phyloP scores from a whole-genome alignment of 1,140 invertebrate genomes.

The Drosophila kanapiae region DNA sequence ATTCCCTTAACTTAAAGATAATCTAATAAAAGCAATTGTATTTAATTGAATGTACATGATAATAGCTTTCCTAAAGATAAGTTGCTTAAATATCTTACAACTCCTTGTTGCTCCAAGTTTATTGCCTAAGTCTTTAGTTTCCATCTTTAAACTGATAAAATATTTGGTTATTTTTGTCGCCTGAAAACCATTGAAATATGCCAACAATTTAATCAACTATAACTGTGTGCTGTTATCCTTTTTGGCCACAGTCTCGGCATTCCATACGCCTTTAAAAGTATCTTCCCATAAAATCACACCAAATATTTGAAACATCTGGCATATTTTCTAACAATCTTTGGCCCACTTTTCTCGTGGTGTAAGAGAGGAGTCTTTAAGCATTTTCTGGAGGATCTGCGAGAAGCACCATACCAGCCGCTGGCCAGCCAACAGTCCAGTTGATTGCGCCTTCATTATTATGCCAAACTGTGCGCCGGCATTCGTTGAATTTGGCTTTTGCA shows the following conservation, averaged over 20 bases:
- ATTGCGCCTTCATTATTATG: constrained; percentile 84
- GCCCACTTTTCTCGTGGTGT: constrained; percentile 32
- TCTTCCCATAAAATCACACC: constrained; percentile 6
- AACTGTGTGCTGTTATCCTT: not conserved
- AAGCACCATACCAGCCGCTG: constrained; percentile 31
- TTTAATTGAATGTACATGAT: too few relatives aligned
- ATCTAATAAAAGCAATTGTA: too few relatives aligned
- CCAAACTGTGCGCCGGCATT: constrained; percentile 81
- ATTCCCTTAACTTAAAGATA: too few relatives aligned
- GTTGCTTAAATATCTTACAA: too few relatives aligned
- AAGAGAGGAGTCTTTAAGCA: constrained; percentile 22
- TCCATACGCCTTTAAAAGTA: not conserved
- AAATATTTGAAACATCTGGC: constrained; percentile 9
- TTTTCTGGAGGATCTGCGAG: constrained; percentile 37
- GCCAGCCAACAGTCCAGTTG: constrained; percentile 68
- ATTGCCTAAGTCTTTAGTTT: not conserved
- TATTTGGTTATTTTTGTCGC: not conserved
- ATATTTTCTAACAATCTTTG: constrained; percentile 13
- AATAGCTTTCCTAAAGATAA: too few relatives aligned
- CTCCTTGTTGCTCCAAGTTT: too few relatives aligned
- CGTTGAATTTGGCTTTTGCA: constrained; percentile 82
- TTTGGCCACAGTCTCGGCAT: constrained; percentile 1
- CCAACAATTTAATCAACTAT: not conserved
- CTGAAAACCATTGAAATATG: not conserved
- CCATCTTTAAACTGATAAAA: not conserved